Percentiles rank a stretch among this genome's conserved stretches.
Evolutionary conservation across 2,797 vertebrate species (phyloP).

Genomic region (Xenopus petersii): DNA sequence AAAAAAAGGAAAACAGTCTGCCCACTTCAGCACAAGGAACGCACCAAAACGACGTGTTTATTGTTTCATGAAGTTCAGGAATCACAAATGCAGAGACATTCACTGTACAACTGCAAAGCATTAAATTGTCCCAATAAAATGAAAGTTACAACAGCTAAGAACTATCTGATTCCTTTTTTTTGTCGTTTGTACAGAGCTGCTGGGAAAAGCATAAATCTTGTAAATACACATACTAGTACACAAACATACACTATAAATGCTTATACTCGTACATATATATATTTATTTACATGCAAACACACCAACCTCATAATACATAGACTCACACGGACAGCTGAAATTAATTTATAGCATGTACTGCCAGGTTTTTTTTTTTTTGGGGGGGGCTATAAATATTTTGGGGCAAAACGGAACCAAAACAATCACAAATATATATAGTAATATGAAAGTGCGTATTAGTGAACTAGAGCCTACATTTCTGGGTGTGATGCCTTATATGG

Average conservation of each 20-base stretch:
- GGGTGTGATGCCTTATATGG: too few relatives aligned
- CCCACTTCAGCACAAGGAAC: conserved; percentile 9
- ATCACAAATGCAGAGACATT: conserved; percentile 2
- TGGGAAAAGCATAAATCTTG: background rate
- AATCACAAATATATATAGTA: too few relatives aligned
- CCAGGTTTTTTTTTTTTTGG: too few relatives aligned
- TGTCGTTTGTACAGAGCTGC: background rate
- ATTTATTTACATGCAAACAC: background rate
- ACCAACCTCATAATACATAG: too few relatives aligned
- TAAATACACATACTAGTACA: background rate
- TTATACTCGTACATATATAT: background rate
- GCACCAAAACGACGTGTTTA: conserved; percentile 14
- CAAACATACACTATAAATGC: background rate
- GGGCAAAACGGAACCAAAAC: too few relatives aligned
- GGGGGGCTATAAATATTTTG: too few relatives aligned
- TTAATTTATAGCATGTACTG: too few relatives aligned
- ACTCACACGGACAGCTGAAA: too few relatives aligned
- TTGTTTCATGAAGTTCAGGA: conserved; percentile 27
- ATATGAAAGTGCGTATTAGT: too few relatives aligned
- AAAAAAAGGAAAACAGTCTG: conserved; percentile 29
- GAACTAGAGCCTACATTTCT: too few relatives aligned
- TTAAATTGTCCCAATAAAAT: conserved; percentile 44
- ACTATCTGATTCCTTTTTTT: background rate
- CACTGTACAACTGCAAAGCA: conserved; percentile 34
- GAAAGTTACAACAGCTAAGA: conserved; percentile 23